Evolutionary conservation across 2,797 vertebrate species (phyloP).

Genomic region (Erpetoichthys calabaricus): DNA sequence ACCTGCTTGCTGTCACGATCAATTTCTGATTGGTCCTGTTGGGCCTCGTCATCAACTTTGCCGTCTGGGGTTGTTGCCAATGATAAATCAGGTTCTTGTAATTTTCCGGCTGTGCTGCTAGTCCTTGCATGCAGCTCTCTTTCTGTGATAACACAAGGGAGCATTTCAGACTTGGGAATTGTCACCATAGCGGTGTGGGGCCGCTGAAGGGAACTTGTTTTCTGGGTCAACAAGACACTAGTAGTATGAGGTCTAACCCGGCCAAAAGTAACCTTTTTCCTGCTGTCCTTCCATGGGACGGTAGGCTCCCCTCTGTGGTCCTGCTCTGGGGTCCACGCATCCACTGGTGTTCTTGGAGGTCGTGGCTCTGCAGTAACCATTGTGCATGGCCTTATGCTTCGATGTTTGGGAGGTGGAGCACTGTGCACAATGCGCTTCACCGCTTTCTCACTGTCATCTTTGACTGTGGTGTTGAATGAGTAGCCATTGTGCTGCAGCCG

Average conservation of each 20-base stretch:
- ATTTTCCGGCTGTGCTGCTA: too few relatives aligned
- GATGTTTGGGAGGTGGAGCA: not conserved
- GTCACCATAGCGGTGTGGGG: not conserved
- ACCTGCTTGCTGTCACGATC: too few relatives aligned
- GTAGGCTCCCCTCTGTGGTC: not conserved
- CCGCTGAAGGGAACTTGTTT: not conserved
- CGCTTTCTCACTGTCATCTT: not conserved
- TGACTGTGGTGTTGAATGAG: slow-evolving; percentile 4
- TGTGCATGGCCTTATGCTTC: too few relatives aligned
- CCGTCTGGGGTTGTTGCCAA: too few relatives aligned
- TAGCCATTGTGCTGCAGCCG: slow-evolving; percentile 8
- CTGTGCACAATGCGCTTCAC: slow-evolving; percentile 9
- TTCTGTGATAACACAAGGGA: too few relatives aligned
- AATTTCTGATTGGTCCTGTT: not conserved
- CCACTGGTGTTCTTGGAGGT: not conserved
- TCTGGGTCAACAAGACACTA: not conserved
- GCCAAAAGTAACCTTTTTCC: not conserved
- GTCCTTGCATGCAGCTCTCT: too few relatives aligned
- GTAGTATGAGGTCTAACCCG: not conserved
- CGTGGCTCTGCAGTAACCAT: too few relatives aligned
- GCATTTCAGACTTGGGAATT: not conserved
- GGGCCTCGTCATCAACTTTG: too few relatives aligned
- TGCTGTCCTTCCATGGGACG: not conserved
- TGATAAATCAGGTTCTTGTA: too few relatives aligned
- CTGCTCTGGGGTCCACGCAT: not conserved